Percentiles rank a stretch among this genome's conserved stretches.
Conservation (phyloP, 2,797 vertebrate genomes). For the Atherinosoma microstoma region DNA sequence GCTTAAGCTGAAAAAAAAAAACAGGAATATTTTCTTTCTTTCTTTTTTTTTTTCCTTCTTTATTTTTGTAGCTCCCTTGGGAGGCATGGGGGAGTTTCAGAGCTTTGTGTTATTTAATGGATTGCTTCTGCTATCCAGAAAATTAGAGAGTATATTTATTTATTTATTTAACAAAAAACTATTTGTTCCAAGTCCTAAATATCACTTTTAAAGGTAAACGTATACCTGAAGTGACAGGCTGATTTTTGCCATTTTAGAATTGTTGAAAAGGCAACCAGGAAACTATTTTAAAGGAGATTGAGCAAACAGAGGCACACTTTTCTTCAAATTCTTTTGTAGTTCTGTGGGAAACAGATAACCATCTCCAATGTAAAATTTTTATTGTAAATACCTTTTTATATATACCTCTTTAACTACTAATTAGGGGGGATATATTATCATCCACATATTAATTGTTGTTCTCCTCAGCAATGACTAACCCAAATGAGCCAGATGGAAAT, state of each 20-base stretch:
- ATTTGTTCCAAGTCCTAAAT: no score
- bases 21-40: neutral
- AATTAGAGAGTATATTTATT: neutral
- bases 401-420: neutral
- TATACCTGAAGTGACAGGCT: neutral
- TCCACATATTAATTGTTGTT: neutral
- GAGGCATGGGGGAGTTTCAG: neutral
- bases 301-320: no score
- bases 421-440: neutral
- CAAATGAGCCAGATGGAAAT: conserved; percentile 6
- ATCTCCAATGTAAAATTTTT: no score
- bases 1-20: neutral
- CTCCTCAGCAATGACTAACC: neutral
- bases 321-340: no score
- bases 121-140: neutral
- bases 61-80: neutral
- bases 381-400: no score
- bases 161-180: no score
- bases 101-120: neutral
- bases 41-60: neutral
- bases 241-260: no score
- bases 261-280: neutral
- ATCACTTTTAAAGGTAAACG: neutral
- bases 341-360: no score
- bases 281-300: neutral